Conservation (phyloP, 2,888 invertebrate genomes). For the Xanthorhoe spadicearia region DNA sequence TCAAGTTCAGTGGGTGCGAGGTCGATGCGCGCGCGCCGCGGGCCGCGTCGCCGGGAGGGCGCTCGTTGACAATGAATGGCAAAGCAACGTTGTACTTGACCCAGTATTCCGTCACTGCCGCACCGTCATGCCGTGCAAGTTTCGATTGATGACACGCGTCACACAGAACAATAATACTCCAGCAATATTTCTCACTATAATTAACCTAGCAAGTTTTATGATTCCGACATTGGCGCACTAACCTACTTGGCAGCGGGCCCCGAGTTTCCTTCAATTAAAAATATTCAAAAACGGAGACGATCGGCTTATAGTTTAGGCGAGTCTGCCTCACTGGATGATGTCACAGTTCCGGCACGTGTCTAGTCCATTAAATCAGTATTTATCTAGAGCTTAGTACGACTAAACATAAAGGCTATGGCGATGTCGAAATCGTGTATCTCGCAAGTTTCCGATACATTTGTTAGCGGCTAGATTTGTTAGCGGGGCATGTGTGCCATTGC, state of each 20-base stretch:
- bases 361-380: constrained; percentile 54
- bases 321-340: constrained; percentile 54
- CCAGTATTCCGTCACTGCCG: constrained; percentile 75
- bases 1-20: constrained; percentile 80
- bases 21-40: constrained; percentile 66
- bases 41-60: constrained; percentile 48
- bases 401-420: constrained; percentile 60
- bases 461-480: constrained; percentile 66
- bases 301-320: constrained; percentile 28
- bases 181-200: constrained; percentile 57
- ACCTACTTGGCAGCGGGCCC: constrained; percentile 74
- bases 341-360: constrained; percentile 61
- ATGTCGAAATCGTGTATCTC: constrained; percentile 73
- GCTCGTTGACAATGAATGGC: constrained; percentile 81
- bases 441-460: constrained; percentile 76
- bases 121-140: constrained; percentile 59
- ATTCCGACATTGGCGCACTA: constrained; percentile 79
- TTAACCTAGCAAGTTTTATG: constrained; percentile 63
- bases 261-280: constrained; percentile 69
- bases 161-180: constrained; percentile 49
- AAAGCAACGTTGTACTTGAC: constrained; percentile 84
- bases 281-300: constrained; percentile 57
- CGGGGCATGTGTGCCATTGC: constrained; percentile 71
- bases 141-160: constrained; percentile 70
- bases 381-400: constrained; percentile 59